Evolutionary conservation across 2,113 vertebrate genomes (phyloP), one percentile per base, ranked within the genome.

Genomic region (Ameiurus melas): DNA sequence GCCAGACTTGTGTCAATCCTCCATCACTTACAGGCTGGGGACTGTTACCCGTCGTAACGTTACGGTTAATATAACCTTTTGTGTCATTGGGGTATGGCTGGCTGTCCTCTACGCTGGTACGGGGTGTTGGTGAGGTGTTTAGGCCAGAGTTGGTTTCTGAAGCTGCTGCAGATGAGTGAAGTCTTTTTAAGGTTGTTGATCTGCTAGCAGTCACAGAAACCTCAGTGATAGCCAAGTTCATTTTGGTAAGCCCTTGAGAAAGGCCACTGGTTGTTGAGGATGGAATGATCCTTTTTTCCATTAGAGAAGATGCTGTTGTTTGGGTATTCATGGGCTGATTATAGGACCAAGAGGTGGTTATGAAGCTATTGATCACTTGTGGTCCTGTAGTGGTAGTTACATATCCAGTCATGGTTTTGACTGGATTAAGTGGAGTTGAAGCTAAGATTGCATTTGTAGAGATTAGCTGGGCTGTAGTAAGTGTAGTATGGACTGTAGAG

Each of bases 81-180:
- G 97, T 97, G 88, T 96, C 96, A 0, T 97, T 97, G 30, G 92
- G 83, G 39, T 94, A 87, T 1, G 95, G 96, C 55, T 96, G 96
- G 92, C 95, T 96, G 90, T 91, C 93, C 84, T 96, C 95, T 25
- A 93, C 89, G 57, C 0, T 91, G 19, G 91, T 92, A 60, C 88
- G 91, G 36, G 66, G 2, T 20, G 88, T 85, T 17, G 90, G 82
- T 78, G 91, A 51, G 6, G 90, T 82, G 58, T 88, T 71, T 60
- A 90, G 58, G n/a, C 81, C 87, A 71, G 66, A 53, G 33, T 84
- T 84, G 84, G 27, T 86, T 14, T 62, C 33, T 13, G 89, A 60
- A 53, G n/a, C 71, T 89, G 85, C 27, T 70, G 47, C 30, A 73
- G n/a, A n/a, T 30, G 25, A 83, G 27, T 57, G 55, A 25, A 55